phyloP scores from a whole-genome alignment of 1,140 invertebrate genomes.

The Lucilia sericata region DNA sequence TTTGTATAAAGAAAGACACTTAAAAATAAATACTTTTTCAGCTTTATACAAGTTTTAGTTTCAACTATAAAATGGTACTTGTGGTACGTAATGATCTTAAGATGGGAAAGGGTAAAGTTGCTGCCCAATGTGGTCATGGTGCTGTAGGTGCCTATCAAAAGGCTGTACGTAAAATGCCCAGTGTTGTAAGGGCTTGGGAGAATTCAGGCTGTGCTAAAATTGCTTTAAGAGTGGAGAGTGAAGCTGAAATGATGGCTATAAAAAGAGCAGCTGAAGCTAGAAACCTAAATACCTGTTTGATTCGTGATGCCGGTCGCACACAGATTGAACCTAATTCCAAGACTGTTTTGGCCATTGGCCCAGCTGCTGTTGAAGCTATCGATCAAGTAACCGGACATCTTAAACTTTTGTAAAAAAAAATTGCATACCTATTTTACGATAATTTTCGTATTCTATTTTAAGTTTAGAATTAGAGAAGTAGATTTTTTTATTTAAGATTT shows the following conservation, averaged over 20 bases:
- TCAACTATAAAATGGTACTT: slow-evolving; percentile 83
- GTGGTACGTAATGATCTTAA: slow-evolving; percentile 90
- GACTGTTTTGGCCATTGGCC: slow-evolving; percentile 93
- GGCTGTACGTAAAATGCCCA: slow-evolving; percentile 73
- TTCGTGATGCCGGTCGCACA: slow-evolving; percentile 91
- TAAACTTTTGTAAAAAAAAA: slow-evolving; percentile 78
- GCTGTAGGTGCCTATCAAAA: slow-evolving; percentile 84
- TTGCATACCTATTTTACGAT: background rate
- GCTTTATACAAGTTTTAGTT: slow-evolving; percentile 63
- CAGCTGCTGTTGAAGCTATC: slow-evolving; percentile 79
- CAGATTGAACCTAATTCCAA: slow-evolving; percentile 87
- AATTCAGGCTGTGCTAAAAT: slow-evolving; percentile 85
- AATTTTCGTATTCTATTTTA: slow-evolving; percentile 17
- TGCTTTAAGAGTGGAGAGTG: slow-evolving; percentile 79
- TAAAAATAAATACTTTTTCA: background rate
- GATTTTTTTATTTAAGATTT: background rate
- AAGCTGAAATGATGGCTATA: slow-evolving; percentile 76
- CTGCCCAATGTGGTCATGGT: slow-evolving; percentile 92
- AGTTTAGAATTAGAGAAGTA: background rate
- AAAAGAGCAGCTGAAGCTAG: slow-evolving; percentile 75
- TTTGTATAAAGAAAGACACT: background rate
- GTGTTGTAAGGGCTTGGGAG: slow-evolving; percentile 80
- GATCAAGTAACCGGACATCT: slow-evolving; percentile 89
- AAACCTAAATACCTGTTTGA: slow-evolving; percentile 79
- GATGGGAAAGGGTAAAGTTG: slow-evolving; percentile 95